phyloP scores from a whole-genome alignment of 2,888 invertebrate genomes.

The Ditylenchus weischeri region DNA sequence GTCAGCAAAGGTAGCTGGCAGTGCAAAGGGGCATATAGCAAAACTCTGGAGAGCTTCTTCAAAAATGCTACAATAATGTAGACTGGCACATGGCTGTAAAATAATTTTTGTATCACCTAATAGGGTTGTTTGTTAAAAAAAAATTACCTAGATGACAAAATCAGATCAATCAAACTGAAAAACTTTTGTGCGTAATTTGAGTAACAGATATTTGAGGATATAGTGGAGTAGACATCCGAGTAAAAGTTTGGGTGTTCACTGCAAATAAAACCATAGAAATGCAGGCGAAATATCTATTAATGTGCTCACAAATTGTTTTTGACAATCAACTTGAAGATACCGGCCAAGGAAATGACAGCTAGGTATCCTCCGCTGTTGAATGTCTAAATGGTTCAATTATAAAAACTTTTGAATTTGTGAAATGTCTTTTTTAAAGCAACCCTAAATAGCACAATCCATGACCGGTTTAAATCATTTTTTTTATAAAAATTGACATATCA shows the following conservation, averaged over 20 bases:
- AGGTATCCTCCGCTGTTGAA: constrained; percentile 68
- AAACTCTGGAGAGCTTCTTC: constrained; percentile 79
- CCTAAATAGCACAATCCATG: not conserved
- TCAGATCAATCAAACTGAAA: constrained; percentile 81
- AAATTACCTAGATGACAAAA: constrained; percentile 72
- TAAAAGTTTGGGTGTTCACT: constrained; percentile 89
- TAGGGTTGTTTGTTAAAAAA: not conserved
- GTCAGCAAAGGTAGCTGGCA: constrained; percentile 73
- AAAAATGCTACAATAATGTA: constrained; percentile 86
- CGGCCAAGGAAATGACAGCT: constrained; percentile 83
- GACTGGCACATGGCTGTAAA: constrained; percentile 77
- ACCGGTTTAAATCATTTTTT: not conserved
- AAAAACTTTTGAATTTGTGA: no score
- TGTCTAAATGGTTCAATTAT: not conserved
- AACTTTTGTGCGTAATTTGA: constrained; percentile 83
- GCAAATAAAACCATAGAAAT: constrained; percentile 39
- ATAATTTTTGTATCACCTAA: no score
- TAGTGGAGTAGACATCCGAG: constrained; percentile 87
- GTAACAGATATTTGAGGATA: constrained; percentile 83
- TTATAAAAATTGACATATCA: no score
- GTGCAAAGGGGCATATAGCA: constrained; percentile 77
- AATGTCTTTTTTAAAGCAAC: no score
- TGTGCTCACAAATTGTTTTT: constrained; percentile 75
- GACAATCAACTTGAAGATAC: constrained; percentile 82
- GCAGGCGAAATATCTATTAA: not conserved